Evolutionary conservation across 2,797 vertebrate species (phyloP), one percentile per base, ranked within the genome.

Genomic region (Catamblyrhynchus diadema): DNA sequence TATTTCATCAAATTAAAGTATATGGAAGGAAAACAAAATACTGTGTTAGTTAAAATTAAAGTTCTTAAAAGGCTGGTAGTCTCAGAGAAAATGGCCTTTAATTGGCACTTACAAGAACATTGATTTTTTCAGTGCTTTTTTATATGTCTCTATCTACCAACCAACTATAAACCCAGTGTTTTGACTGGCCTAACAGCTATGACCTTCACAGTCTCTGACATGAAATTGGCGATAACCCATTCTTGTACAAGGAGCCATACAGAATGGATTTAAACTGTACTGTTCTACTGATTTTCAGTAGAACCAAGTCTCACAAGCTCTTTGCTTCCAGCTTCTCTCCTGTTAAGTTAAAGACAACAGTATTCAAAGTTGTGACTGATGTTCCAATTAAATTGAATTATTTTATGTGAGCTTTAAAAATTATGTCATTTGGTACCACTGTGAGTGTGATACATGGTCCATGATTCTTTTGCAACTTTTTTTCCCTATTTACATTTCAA

Each of bases 361-460:
- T 10, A 51, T 23, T 53, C 7, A 35, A 74, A 79, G 14, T 28
- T 44, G 37, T 51, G 37, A 60, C n/a, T 47, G 14, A 39, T 75
- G 84, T 81, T 86, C 44, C 44, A 83, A 7, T 54, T 56, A 54
- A 66, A 44, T 35, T 1, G 20, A 73, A 22, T 71, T 62, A 25
- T 59, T 89, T 89, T 47, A 70, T 21, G 14, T 35, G 13, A 64
- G 17, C 8, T 80, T 75, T 37, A 47, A 66, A 62, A 59, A 35
- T 6, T 1, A 14, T 17, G 7, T 20, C 0, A 66, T 64, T 81
- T 42, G 9, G 13, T 60, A 24, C 18, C 3, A 25, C 5, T 18
- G 7, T 15, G 17, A 57, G 6, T 39, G 9, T 25, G 21, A 57
- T 20, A 37, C 3, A 14, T 8, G 2, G 30, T 25, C 25, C 16